Conservation (phyloP, 2,113 vertebrate genomes). For the Tichodroma muraria region DNA sequence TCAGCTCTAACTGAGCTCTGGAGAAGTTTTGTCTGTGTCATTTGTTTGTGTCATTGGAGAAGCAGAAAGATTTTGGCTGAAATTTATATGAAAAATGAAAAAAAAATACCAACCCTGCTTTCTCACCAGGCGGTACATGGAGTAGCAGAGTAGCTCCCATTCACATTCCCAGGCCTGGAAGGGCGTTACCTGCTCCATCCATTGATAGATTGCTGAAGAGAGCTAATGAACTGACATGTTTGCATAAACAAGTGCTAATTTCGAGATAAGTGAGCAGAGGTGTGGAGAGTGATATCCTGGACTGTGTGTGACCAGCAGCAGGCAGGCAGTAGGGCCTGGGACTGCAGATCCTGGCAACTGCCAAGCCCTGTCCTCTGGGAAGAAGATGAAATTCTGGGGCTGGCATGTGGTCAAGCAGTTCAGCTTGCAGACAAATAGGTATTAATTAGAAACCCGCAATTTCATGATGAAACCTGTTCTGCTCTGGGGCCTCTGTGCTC, state of each 20-base stretch:
- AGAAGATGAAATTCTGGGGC: background rate
- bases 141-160: background rate
- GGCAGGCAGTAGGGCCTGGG: background rate
- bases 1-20: background rate
- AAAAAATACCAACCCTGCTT: no score
- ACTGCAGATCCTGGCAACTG: accelerated
- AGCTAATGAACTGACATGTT: background rate
- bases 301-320: background rate
- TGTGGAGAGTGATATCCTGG: background rate
- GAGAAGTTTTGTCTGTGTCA: background rate
- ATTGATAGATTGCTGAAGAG: background rate
- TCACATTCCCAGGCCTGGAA: background rate
- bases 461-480: background rate
- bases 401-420: background rate
- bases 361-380: background rate
- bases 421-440: background rate
- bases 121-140: background rate
- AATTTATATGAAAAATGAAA: background rate
- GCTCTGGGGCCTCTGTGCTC: background rate
- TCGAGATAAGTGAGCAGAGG: accelerated
- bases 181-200: background rate
- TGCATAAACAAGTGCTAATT: background rate
- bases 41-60: background rate
- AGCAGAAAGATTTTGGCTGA: background rate
- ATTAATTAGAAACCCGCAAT: background rate